These are phyloP conservation scores for Cyclophora punctaria DNA, from an alignment of 2,888 invertebrate species.

Conservation along the genomic window DNA sequence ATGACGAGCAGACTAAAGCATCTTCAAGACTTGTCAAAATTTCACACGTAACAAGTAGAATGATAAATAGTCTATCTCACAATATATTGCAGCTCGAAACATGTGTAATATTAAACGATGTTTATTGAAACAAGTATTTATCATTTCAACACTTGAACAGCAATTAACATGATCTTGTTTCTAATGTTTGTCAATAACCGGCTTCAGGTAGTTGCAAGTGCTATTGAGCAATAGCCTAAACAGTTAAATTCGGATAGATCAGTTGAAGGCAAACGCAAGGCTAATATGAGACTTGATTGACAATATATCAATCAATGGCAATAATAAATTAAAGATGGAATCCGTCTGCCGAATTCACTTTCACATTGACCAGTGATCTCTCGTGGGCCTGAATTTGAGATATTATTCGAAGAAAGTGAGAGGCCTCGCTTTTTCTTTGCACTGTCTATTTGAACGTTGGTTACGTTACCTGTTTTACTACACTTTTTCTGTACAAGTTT, in stretches of 20 bases:
- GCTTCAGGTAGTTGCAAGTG: not conserved
- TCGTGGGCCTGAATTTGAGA: constrained; percentile 46
- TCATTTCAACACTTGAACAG: constrained; percentile 5
- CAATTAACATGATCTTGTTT: constrained; percentile 6
- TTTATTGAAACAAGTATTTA: constrained; percentile 2
- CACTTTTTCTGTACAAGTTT: not conserved
- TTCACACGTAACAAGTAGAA: too few species aligned
- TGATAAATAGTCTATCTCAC: too few species aligned
- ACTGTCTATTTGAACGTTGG: constrained; percentile 44
- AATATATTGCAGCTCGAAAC: too few species aligned
- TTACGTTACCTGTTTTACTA: constrained; percentile 13
- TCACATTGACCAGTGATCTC: constrained; percentile 37
- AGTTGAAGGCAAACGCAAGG: constrained; percentile 16
- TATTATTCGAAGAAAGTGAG: constrained; percentile 63
- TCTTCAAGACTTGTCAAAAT: too few species aligned
- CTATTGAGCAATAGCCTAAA: constrained; percentile 1
- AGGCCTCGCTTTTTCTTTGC: constrained; percentile 62
- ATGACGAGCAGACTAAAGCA: too few species aligned
- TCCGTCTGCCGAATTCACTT: constrained; percentile 51
- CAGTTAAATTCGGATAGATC: constrained; percentile 5
- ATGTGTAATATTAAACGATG: too few species aligned
- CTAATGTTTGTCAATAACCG: constrained; percentile 4
- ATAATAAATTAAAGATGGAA: constrained; percentile 41
- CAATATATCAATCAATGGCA: constrained; percentile 35
- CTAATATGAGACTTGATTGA: constrained; percentile 44